Base-by-base conservation (phyloP, 2,888 invertebrate species). In the Hydroisotoma schaefferi region DNA sequence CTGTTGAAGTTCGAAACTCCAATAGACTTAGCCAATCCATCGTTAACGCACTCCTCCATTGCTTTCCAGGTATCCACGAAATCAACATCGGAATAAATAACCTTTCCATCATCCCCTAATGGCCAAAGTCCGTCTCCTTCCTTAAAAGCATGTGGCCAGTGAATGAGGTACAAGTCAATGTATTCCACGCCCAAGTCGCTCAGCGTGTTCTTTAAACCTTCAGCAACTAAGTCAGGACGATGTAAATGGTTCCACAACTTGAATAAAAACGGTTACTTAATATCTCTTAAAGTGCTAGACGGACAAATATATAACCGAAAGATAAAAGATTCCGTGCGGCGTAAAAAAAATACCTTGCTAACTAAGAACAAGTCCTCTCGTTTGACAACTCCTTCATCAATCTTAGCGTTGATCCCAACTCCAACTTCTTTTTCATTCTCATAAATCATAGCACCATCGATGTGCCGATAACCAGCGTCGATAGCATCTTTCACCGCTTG, bases 211-310 rank as follows among this genome's bases (percentile, higher is more conserved):
- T 82, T 81, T 20, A 90, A 77, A 0, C 87, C 86, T 0, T 82
- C 80, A 49, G 84, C 82, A 10, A 94, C 94, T 68, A 88, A 77
- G 65, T 90, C 87, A 0, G 84, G 83, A 18, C 84, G 83, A 76
- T 95, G 94, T 77, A 84, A 90, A 0, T 90, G 91, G 79, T 93
- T 91, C 93, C 93, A 94, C 5, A 91, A 76, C 82, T 92, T 20
- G 38, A 37, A 1, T 38, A 47, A 18, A 48, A 37, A 20, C 26
- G 38, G 20, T 6, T 6, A 25, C 12, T 40, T n/a, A 37, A 49
- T 15, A 15, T 18, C n/a, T 55, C 40, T n/a, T n/a, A n/a, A n/a
- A 26, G 20, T 53, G 8, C 8, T 20, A n/a, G 10, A 38, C 8
- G n/a, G n/a, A n/a, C n/a, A n/a, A 22, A 43, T 12, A 8, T 18